Conservation (phyloP, 1,140 invertebrate genomes). For the Rhopalosiphum padi region DNA sequence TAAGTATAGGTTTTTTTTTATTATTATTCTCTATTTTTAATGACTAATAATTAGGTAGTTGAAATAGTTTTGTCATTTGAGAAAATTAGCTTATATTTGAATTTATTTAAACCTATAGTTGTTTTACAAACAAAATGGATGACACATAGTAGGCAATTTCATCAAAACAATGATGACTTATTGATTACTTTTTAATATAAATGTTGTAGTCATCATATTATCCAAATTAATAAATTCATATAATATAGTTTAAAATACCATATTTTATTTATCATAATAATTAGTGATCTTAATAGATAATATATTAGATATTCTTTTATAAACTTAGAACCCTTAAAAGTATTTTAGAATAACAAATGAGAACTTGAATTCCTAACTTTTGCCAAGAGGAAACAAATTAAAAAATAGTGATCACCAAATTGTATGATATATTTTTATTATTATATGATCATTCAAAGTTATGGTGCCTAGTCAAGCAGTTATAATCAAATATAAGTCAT, state of each 20-base stretch:
- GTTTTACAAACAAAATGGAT: not conserved
- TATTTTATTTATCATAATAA: not conserved
- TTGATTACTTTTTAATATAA: not conserved
- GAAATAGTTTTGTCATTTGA: not conserved
- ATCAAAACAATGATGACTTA: not conserved
- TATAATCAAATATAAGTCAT: not conserved
- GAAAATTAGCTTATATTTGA: not conserved
- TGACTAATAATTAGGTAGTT: not conserved
- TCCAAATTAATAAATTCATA: not conserved
- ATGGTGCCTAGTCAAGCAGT: not conserved
- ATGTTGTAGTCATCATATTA: not conserved
- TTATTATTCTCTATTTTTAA: not conserved
- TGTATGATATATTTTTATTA: not conserved
- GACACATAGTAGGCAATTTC: not conserved
- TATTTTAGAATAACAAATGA: not conserved
- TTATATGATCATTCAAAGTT: not conserved
- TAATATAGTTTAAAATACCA: not conserved
- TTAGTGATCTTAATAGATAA: not conserved
- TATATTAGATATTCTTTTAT: not conserved
- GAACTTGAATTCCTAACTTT: not conserved
- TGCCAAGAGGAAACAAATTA: too few species aligned
- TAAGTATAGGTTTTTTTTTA: not conserved
- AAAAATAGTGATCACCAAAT: not conserved
- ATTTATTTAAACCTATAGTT: not conserved
- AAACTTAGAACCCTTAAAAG: not conserved